A percentile compares a stretch with the other conserved stretches of the same genome.
phyloP scores from a whole-genome alignment of 2,113 vertebrate genomes.

The Isurus oxyrinchus region DNA sequence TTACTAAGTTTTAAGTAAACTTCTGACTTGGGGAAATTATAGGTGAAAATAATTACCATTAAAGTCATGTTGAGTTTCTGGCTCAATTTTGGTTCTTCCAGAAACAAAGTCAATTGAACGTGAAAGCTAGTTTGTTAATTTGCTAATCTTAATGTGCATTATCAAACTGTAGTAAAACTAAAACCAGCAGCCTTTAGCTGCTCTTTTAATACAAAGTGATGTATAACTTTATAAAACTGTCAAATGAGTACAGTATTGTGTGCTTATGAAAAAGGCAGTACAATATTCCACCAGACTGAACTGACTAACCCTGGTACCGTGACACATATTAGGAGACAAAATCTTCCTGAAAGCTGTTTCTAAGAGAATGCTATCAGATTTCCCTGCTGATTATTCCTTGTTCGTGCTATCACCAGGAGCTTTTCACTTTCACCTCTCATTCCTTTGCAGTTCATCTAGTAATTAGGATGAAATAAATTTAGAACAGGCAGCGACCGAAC shows the following conservation, averaged over 20 bases:
- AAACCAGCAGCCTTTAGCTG: background rate
- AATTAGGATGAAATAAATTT: slow-evolving; percentile 44
- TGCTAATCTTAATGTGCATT: background rate
- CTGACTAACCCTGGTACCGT: background rate
- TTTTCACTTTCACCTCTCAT: background rate
- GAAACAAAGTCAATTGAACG: background rate
- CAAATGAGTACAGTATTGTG: background rate
- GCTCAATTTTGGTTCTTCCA: background rate
- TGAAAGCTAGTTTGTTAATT: background rate
- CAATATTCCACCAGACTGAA: background rate
- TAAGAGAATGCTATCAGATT: background rate
- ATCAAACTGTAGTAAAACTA: background rate
- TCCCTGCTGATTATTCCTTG: background rate
- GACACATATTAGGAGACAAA: background rate
- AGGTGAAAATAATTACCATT: background rate
- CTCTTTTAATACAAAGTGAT: background rate
- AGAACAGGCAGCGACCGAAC: slow-evolving; percentile 38
- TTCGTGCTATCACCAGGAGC: background rate
- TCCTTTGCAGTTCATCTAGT: slow-evolving; percentile 15
- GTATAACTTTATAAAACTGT: slow-evolving; percentile 8
- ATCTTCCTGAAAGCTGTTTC: background rate
- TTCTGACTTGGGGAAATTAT: background rate
- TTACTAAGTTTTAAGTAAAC: background rate
- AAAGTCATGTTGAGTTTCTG: background rate
- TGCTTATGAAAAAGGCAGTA: background rate